phyloP scores from a whole-genome alignment of 2,888 invertebrate species.

The Diaphora mendica region DNA sequence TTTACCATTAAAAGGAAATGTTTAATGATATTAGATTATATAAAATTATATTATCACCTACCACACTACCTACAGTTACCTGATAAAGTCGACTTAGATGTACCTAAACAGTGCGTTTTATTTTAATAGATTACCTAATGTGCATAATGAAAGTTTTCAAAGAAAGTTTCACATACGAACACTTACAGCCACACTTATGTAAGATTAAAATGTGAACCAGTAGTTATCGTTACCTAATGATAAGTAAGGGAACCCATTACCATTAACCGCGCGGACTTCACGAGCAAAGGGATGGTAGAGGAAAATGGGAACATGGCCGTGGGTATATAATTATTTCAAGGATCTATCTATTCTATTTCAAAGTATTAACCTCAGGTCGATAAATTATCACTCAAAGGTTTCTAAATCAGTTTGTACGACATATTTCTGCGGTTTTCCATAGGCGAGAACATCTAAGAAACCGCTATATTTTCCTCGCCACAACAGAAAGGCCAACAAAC shows the following conservation, averaged over 20 bases:
- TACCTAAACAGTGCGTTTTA: background rate
- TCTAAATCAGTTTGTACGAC: too few species aligned
- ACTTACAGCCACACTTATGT: background rate
- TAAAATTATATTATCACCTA: too few species aligned
- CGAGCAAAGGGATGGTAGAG: background rate
- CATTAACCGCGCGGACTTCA: background rate
- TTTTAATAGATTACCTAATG: background rate
- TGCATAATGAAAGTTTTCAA: background rate
- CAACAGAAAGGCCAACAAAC: background rate
- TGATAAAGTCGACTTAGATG: too few species aligned
- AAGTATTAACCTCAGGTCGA: too few species aligned
- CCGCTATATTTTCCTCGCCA: background rate
- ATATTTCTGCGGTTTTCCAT: too few species aligned
- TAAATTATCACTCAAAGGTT: too few species aligned
- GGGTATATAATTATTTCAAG: background rate
- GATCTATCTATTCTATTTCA: background rate
- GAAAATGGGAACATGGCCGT: background rate
- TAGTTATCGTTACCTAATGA: background rate
- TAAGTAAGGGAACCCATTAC: constrained; percentile 1
- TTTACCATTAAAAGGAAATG: too few species aligned
- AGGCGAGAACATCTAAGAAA: too few species aligned
- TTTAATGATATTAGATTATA: too few species aligned
- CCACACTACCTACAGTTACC: too few species aligned
- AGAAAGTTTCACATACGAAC: background rate
- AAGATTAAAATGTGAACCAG: background rate